Evolutionary conservation across 1,140 invertebrate genomes (phyloP).

Genomic region (Pentalonia nigronervosa): DNA sequence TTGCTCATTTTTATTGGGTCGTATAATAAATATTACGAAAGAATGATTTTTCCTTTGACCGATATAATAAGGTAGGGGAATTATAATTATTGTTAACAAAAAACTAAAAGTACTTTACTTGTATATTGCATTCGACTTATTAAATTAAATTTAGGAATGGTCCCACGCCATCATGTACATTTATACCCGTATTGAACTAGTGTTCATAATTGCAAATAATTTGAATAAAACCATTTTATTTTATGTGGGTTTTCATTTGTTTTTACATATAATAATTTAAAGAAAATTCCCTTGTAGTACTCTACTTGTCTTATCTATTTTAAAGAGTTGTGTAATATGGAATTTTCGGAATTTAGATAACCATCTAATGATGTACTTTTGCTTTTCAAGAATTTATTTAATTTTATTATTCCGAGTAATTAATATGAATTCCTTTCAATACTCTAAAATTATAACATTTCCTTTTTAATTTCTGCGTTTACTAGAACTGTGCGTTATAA

Average conservation of each 20-base stretch:
- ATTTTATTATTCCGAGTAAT: neutral
- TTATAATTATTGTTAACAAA: neutral
- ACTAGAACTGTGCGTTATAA: neutral
- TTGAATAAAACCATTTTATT: neutral
- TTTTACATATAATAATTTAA: neutral
- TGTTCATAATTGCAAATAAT: no score
- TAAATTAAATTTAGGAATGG: neutral
- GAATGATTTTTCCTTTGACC: neutral
- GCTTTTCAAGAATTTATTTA: constrained; percentile 11
- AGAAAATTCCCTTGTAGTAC: neutral
- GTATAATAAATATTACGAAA: neutral
- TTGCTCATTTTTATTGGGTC: neutral
- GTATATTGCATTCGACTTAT: neutral
- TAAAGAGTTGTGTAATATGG: neutral
- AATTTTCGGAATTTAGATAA: constrained; percentile 18
- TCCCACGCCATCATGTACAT: no score
- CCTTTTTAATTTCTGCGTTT: constrained; percentile 3
- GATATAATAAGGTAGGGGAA: neutral
- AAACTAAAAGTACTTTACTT: neutral
- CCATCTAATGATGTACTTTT: neutral
- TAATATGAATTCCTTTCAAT: neutral
- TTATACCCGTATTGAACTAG: no score
- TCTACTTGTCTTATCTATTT: neutral
- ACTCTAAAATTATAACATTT: constrained; percentile 4
- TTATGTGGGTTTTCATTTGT: neutral